These are phyloP conservation scores for Megastigmus dorsalis DNA, from an alignment of 2,888 invertebrate species.

Conservation along the genomic window DNA sequence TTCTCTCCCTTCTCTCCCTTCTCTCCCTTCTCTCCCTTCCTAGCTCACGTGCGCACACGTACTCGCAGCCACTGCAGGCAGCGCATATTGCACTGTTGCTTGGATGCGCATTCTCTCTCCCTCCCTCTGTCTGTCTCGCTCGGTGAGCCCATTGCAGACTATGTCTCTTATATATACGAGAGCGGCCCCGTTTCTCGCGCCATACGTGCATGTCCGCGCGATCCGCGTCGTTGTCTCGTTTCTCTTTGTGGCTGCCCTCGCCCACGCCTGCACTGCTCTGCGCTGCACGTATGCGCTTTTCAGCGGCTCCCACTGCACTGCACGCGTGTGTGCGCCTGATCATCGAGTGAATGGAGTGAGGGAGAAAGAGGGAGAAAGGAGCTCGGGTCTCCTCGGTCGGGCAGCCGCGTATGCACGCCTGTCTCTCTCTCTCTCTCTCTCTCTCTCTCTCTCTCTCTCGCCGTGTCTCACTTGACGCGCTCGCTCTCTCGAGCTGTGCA, in stretches of 20 bases:
- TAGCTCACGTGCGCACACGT: background rate
- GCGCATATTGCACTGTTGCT: constrained; percentile 13
- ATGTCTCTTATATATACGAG: constrained; percentile 3
- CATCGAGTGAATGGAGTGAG: background rate
- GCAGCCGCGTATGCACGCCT: background rate
- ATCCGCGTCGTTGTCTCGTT: background rate
- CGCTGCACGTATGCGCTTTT: constrained; percentile 14
- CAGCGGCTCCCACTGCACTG: too few species aligned
- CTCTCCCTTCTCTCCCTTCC: background rate
- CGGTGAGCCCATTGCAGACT: constrained; percentile 1
- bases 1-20: background rate
- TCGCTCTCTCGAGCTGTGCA: too few species aligned
- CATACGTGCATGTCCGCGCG: background rate
- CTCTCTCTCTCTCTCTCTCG: background rate
- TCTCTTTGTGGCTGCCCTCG: background rate
- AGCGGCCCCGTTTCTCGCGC: constrained; percentile 11
- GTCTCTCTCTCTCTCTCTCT: background rate
- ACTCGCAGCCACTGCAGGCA: background rate
- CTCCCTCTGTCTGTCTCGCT: background rate
- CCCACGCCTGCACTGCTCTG: background rate
- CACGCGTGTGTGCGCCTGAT: background rate
- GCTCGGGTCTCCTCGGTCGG: too few species aligned
- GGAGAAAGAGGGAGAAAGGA: too few species aligned
- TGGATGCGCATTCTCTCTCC: too few species aligned
- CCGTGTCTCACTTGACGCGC: constrained; percentile 4